Percentiles rank a stretch among this genome's conserved stretches.
Evolutionary conservation across 2,888 invertebrate genomes (phyloP).

Genomic region (Agrochola lota): DNA sequence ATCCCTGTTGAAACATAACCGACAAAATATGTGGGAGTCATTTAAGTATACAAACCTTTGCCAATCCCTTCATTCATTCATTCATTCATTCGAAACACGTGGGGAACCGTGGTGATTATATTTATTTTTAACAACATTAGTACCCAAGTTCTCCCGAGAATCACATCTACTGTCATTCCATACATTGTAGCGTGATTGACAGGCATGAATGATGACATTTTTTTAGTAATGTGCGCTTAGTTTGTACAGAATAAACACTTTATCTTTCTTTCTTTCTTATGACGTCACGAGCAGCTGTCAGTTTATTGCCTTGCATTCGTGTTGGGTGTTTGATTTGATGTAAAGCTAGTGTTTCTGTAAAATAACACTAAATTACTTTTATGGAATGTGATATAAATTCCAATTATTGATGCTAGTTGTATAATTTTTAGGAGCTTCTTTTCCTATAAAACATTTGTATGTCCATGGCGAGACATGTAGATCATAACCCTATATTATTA

Average conservation of each 20-base stretch:
- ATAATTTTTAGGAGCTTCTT: too few relatives aligned
- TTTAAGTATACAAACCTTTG: neutral
- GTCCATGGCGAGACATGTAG: too few relatives aligned
- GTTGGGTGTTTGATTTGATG: constrained; percentile 47
- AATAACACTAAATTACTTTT: too few relatives aligned
- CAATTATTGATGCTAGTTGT: too few relatives aligned
- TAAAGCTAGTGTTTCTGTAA: too few relatives aligned
- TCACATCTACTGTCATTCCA: neutral
- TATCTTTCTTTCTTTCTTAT: too few relatives aligned
- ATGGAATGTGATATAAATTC: too few relatives aligned
- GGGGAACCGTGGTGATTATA: neutral
- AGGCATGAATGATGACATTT: constrained; percentile 10
- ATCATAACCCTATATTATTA: too few relatives aligned
- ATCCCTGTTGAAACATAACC: too few relatives aligned
- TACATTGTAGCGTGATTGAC: neutral
- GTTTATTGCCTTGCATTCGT: constrained; percentile 49
- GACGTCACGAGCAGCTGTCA: constrained; percentile 11
- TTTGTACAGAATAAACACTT: too few relatives aligned
- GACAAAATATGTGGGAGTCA: neutral
- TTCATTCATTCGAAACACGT: neutral
- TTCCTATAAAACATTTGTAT: too few relatives aligned
- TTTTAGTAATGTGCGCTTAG: too few relatives aligned
- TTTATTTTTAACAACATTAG: neutral
- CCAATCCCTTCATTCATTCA: neutral
- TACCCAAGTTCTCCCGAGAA: neutral